Base-by-base conservation (phyloP, 2,113 vertebrate genomes). In the Campylomormyrus tamandua region DNA sequence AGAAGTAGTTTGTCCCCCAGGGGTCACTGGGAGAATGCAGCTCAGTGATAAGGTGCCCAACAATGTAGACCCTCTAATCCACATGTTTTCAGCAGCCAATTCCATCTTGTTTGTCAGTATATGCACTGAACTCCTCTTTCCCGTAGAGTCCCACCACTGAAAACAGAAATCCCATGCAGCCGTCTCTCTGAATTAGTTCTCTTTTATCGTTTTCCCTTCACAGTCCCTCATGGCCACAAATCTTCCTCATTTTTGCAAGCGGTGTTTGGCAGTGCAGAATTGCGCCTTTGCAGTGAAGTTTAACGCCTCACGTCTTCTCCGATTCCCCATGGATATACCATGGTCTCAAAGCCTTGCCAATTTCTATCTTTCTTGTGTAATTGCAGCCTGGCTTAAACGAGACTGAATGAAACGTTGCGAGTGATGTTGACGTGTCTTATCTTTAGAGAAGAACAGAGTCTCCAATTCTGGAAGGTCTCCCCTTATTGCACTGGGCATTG, bases 21-120 rank as follows among this genome's bases (percentile, higher is more conserved):
- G 91, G 90, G 19, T 89, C 42, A 11, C 53, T 21, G 80, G 83
- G 90, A 88, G 92, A 92, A 92, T 92, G 93, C 92, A 92, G 90
- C 90, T 90, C 56, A 42, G 89, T 53, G 93, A 93, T 93, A 93
- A 93, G 91, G 89, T 89, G 74, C 84, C 83, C 88, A 91, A 91
- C 91, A 93, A 91, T 91, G 89, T 85, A 52, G 62, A 21, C 89
- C 56, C 83, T 45, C 53, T 93, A 93, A 93, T 93, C 93, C 92
- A 87, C 89, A 89, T 89, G 89, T 90, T 91, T 90, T 89, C 87
- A 89, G 87, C 42, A 89, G 80, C 90, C 88, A n/a, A 83, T 91
- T 91, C 88, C 80, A 83, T 80, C 89, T 89, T 90, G 52, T 89
- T 88, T 90, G 88, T 83, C 90, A 89, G 90, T 89, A 83, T 91